Percentiles rank a stretch among this genome's conserved stretches.
Conservation (phyloP, 2,113 vertebrate genomes). For the Danionella cerebrum region DNA sequence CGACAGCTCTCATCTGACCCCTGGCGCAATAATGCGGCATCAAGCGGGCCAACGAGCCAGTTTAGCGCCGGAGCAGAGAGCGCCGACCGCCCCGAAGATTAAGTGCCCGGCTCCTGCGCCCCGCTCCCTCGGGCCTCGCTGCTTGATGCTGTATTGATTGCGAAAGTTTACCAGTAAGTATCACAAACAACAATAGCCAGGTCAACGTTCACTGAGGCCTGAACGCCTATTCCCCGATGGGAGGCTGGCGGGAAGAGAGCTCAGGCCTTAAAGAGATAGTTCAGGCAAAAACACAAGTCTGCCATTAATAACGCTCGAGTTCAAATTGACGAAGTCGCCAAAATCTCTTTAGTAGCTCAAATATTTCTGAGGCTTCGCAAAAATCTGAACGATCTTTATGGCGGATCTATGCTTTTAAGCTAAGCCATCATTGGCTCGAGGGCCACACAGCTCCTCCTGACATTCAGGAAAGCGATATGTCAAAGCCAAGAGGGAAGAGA, state of each 20-base stretch:
- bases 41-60: slow-evolving; percentile 93
- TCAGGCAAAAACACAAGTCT: too few relatives aligned
- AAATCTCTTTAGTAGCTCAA: too few relatives aligned
- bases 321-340: too few relatives aligned
- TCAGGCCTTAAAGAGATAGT: too few relatives aligned
- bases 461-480: slow-evolving; percentile 86
- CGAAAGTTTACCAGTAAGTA: slow-evolving; percentile 93
- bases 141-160: slow-evolving; percentile 96
- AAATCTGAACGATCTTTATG: too few relatives aligned
- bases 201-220: slow-evolving; percentile 83
- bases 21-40: slow-evolving; percentile 92
- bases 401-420: slow-evolving; percentile 4
- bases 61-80: slow-evolving; percentile 93
- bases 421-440: slow-evolving; percentile 42
- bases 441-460: slow-evolving; percentile 67
- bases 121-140: slow-evolving; percentile 83
- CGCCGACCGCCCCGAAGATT: slow-evolving; percentile 87
- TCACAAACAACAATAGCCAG: slow-evolving; percentile 95
- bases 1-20: slow-evolving; percentile 90
- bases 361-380: too few relatives aligned
- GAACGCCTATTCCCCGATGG: slow-evolving; percentile 72
- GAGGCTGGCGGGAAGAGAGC: slow-evolving; percentile 39
- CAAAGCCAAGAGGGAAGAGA: slow-evolving; percentile 61
- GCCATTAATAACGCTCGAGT: too few relatives aligned
- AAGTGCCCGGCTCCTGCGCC: slow-evolving; percentile 86